These are phyloP conservation scores for Fabriciana adippe DNA, from an alignment of 2,888 invertebrate genomes.

Conservation along the genomic window DNA sequence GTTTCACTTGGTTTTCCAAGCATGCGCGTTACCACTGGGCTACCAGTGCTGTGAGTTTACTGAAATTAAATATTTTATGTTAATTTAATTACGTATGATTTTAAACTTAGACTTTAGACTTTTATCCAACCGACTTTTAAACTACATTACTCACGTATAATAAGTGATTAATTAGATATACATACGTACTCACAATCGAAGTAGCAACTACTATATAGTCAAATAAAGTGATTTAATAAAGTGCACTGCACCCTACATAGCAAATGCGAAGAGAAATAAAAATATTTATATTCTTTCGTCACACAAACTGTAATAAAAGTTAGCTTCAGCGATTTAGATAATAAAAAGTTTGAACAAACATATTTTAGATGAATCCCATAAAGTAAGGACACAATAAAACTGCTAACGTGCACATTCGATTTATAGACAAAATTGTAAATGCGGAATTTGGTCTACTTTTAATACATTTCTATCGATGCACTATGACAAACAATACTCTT, in stretches of 20 bases:
- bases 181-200: too few species aligned
- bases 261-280: conserved; percentile 3
- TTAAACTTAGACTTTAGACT: too few species aligned
- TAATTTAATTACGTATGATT: too few species aligned
- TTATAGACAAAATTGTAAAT: conserved; percentile 29
- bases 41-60: too few species aligned
- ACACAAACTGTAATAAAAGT: conserved; percentile 30
- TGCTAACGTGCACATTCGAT: conserved; percentile 29
- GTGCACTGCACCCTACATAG: not conserved
- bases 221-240: not conserved
- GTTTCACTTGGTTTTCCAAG: too few species aligned
- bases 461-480: conserved; percentile 5
- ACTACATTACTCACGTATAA: too few species aligned
- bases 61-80: too few species aligned
- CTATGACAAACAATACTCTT: conserved; percentile 10
- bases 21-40: too few species aligned
- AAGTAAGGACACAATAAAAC: conserved; percentile 37
- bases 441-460: conserved; percentile 11
- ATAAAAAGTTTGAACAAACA: conserved; percentile 39
- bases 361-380: conserved; percentile 37
- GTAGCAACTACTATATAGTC: too few species aligned
- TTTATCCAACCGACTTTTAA: too few species aligned
- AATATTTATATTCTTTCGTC: conserved; percentile 24
- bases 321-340: conserved; percentile 26
- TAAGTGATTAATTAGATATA: too few species aligned